Evolutionary conservation across 1,140 invertebrate genomes (phyloP), one percentile per base, ranked within the genome.

Genomic region (Drosophila arizonae): DNA sequence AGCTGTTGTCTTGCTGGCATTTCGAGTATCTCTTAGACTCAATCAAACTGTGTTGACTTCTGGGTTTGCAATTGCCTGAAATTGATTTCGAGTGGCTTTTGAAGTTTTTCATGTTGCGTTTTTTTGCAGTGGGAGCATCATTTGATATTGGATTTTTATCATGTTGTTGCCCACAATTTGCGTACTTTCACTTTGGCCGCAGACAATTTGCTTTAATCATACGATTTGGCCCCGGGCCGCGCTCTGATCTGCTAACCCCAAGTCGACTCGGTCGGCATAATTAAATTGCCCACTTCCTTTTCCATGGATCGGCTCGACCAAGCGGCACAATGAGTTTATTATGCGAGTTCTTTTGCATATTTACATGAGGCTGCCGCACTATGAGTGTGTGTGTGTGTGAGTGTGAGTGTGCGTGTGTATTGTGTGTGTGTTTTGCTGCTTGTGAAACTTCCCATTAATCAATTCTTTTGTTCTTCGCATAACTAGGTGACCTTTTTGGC

Each of bases 231-330:
- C n/a, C 24, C 43, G 26, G 8, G 4, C 13, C 9, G 51, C 51
- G 62, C 62, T 52, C 39, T 87, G 81, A 69, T 77, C 81, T 76
- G 71, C 52, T 86, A 87, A 82, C 82, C 82, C 63, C 72, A 76
- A 82, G 33, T 36, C 28, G 4, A 6, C 41, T 58, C 45, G 62
- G 64, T 54, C 45, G 62, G 64, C 68, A 79, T 79, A 82, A 86
- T 87, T 86, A 82, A 86, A 86, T 86, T 87, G 76, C 55, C 68
- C 72, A 87, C 84, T 86, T 86, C 81, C 81, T 87, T 76, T 77
- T 60, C 21, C 43, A 43, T 62, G 70, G 45, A 65, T 51, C 68
- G 60, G 50, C 24, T 39, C 51, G 51, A 48, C 63, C 39, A 30
- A 66, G 39, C 66, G 61, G 55, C 30, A 85, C 81, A 85, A 85